Percentiles rank a stretch among this genome's conserved stretches.
These are phyloP conservation scores for Antechinus stuartii DNA, from an alignment of 2,113 vertebrate species.

Conservation along the genomic window DNA sequence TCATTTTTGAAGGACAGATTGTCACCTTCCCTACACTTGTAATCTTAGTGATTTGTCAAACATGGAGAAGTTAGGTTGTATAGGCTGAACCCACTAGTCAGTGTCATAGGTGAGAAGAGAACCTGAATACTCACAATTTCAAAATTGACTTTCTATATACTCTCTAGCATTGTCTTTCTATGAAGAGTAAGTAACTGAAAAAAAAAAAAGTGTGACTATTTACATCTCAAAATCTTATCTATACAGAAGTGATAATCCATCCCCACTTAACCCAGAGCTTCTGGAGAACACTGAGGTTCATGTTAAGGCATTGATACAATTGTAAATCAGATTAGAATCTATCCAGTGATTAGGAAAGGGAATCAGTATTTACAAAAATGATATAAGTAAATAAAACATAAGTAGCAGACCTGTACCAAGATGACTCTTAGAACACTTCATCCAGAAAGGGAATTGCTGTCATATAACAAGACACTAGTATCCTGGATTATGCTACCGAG, in stretches of 20 bases:
- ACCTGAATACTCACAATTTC: not conserved
- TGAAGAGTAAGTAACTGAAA: no score
- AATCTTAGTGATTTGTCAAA: not conserved
- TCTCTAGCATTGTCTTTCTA: not conserved
- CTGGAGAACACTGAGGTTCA: not conserved
- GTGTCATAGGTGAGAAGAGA: not conserved
- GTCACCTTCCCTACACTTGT: not conserved
- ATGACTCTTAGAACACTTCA: not conserved
- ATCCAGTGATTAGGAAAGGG: not conserved
- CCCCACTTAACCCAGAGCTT: not conserved
- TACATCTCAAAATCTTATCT: not conserved
- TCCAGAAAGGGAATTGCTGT: no score
- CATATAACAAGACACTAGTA: no score
- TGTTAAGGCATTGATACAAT: not conserved
- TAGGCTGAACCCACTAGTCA: not conserved
- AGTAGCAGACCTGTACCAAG: not conserved
- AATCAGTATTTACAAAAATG: not conserved
- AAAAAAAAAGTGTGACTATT: not conserved
- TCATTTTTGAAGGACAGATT: not conserved
- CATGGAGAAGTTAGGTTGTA: not conserved
- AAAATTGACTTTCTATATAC: not conserved
- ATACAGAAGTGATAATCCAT: not conserved
- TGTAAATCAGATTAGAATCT: not conserved
- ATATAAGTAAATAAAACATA: not conserved
- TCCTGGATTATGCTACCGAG: not conserved